Percentiles rank a stretch among this genome's conserved stretches.
Evolutionary conservation across 2,888 invertebrate genomes (phyloP).

Genomic region (Tinea trinotella): DNA sequence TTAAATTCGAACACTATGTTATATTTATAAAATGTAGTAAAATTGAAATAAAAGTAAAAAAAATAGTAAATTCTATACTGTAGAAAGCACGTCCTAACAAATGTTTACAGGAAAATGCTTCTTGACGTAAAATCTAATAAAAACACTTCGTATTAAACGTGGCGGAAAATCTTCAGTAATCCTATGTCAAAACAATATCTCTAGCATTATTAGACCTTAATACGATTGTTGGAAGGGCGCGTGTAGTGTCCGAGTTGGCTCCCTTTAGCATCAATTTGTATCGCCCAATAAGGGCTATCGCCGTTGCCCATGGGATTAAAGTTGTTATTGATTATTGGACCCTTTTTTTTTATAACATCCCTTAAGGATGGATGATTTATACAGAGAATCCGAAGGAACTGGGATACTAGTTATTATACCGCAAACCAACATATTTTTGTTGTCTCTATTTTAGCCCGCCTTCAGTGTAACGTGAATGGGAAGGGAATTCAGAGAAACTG

Average conservation of each 20-base stretch:
- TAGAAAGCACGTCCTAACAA: background rate
- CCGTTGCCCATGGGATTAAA: constrained; percentile 66
- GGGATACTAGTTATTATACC: constrained; percentile 3
- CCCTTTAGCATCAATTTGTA: constrained; percentile 44
- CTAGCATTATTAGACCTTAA: constrained; percentile 40
- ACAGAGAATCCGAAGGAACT: constrained; percentile 26
- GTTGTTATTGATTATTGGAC: constrained; percentile 71
- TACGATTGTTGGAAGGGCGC: constrained; percentile 21
- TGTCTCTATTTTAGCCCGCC: constrained; percentile 16
- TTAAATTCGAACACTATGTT: background rate
- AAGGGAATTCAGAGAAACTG: constrained; percentile 4
- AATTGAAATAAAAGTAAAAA: too few relatives aligned
- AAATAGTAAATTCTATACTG: background rate
- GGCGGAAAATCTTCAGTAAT: constrained; percentile 35
- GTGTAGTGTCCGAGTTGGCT: background rate
- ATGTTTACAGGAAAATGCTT: constrained; percentile 10
- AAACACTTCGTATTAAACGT: constrained; percentile 27
- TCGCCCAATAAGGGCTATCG: constrained; percentile 59
- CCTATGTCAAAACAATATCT: constrained; percentile 59
- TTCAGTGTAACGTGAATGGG: background rate
- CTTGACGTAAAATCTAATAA: constrained; percentile 19
- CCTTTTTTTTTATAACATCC: constrained; percentile 53
- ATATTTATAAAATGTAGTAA: background rate
- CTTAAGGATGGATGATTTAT: constrained; percentile 48
- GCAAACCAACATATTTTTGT: constrained; percentile 34